Evolutionary conservation across 2,888 invertebrate species (phyloP), one percentile per base, ranked within the genome.

Genomic region (Acleris holmiana): DNA sequence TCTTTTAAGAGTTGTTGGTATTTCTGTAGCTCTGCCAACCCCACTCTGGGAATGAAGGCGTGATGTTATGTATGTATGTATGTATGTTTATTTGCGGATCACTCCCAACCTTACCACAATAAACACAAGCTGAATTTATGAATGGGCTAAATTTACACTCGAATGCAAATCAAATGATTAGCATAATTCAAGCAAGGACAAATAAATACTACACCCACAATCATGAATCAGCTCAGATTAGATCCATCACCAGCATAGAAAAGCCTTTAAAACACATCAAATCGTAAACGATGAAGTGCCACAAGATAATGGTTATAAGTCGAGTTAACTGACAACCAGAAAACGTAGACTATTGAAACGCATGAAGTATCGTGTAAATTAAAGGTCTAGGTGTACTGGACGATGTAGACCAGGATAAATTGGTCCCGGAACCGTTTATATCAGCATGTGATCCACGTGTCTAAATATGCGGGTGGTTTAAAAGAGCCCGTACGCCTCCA

Each of bases 401-500:
- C 4, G 4, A 3, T 3, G 1, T 29, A 1, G 13, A 13, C 64
- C 53, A 49, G 23, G 17, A 48, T 59, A 59, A n/a, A 21, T 48
- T 59, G 47, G 29, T 19, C 58, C 47, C 21, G 25, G 53, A 54
- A 41, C 25, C 48, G 7, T 17, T 2, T 17, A 40, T 0, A 41
- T 21, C 18, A 13, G 8, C 13, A n/a, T 23, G 15, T n/a, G 54
- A 15, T 13, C 19, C 2, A 21, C 5, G 53, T 48, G 48, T 25
- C 64, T 47, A 25, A 21, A 48, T 54, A 19, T 21, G 18, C 17
- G 53, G 53, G 64, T 51, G 23, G 1, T 23, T 40, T 40, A 17
- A 55, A 23, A 49, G 79, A 73, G 77, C 71, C 77, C 75, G 70
- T 68, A 73, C 63, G 75, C 62, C 70, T 69, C 72, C 73, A 71